Percentiles rank a stretch among this genome's conserved stretches.
Evolutionary conservation across 2,797 vertebrate genomes (phyloP).

Genomic region (Zenarchopterus dispar): DNA sequence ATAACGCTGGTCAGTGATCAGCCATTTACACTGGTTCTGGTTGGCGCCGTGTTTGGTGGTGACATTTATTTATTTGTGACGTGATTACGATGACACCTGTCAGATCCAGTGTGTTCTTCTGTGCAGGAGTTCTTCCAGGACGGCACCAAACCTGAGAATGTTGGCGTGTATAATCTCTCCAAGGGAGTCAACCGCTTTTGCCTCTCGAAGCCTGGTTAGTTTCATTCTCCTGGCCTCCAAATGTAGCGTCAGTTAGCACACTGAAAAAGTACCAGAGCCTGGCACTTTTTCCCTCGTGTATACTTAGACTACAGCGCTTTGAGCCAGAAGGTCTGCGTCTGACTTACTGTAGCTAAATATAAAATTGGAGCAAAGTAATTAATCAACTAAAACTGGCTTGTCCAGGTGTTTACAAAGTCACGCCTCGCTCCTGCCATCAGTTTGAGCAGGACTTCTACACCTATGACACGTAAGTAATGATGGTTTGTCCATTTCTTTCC

Average conservation of each 20-base stretch:
- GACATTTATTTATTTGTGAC: not conserved
- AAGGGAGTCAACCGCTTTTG: slow-evolving; percentile 99
- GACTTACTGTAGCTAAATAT: slow-evolving; percentile 50
- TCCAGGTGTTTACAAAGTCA: slow-evolving; percentile 97
- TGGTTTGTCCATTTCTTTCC: not conserved
- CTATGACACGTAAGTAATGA: slow-evolving; percentile 92
- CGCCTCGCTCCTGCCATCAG: slow-evolving; percentile 97
- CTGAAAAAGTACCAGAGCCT: slow-evolving; percentile 6
- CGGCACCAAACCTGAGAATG: slow-evolving; percentile 95
- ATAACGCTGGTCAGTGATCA: slow-evolving; percentile 90
- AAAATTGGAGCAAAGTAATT: slow-evolving; percentile 58
- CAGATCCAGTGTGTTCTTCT: not conserved
- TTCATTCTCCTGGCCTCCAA: slow-evolving; percentile 44
- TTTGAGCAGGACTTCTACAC: slow-evolving; percentile 97
- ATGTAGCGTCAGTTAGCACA: slow-evolving; percentile 55
- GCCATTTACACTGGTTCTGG: not conserved
- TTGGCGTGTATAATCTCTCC: slow-evolving; percentile 97
- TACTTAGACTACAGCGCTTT: slow-evolving; percentile 28
- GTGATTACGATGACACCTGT: not conserved
- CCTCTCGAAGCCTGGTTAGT: slow-evolving; percentile 95
- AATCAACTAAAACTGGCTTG: slow-evolving; percentile 56
- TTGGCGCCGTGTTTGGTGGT: not conserved
- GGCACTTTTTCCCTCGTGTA: slow-evolving; percentile 38
- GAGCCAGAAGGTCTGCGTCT: slow-evolving; percentile 49
- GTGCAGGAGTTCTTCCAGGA: slow-evolving; percentile 98